phyloP scores from a whole-genome alignment of 2,113 vertebrate species.

The Onychostoma macrolepis region DNA sequence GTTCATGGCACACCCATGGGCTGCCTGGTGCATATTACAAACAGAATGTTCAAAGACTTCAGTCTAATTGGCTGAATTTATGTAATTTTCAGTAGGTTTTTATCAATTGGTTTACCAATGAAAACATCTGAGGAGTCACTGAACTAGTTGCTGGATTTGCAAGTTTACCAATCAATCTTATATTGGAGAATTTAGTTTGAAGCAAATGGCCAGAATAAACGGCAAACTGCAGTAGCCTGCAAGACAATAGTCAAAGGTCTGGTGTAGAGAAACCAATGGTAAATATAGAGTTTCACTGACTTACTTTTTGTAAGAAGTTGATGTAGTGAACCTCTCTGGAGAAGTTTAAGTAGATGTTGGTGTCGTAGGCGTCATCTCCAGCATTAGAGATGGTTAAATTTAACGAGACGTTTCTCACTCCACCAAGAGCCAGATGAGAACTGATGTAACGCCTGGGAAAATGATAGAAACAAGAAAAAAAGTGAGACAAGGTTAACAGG shows the following conservation, averaged over 20 bases:
- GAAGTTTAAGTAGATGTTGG: slow-evolving; percentile 96
- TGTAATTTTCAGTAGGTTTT: background rate
- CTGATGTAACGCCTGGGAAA: slow-evolving; percentile 74
- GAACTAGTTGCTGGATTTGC: slow-evolving; percentile 1
- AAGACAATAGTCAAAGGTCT: background rate
- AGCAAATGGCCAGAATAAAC: background rate
- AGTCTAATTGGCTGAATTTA: background rate
- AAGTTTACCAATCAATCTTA: background rate
- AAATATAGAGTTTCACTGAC: slow-evolving; percentile 50
- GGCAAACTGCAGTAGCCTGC: background rate
- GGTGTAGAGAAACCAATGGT: background rate
- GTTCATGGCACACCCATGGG: background rate
- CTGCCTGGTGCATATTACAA: background rate
- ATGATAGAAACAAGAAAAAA: background rate
- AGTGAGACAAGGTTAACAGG: background rate
- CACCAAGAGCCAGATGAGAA: slow-evolving; percentile 90
- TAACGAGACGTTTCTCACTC: slow-evolving; percentile 91
- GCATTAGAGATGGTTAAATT: slow-evolving; percentile 91
- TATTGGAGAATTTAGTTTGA: background rate
- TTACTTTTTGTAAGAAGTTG: slow-evolving; percentile 98
- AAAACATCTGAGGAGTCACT: background rate
- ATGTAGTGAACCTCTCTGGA: slow-evolving; percentile 96
- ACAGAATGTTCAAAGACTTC: background rate
- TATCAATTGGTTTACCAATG: background rate
- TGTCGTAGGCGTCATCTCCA: slow-evolving; percentile 95